phyloP scores from a whole-genome alignment of 2,888 invertebrate genomes.

The Agrochola litura region DNA sequence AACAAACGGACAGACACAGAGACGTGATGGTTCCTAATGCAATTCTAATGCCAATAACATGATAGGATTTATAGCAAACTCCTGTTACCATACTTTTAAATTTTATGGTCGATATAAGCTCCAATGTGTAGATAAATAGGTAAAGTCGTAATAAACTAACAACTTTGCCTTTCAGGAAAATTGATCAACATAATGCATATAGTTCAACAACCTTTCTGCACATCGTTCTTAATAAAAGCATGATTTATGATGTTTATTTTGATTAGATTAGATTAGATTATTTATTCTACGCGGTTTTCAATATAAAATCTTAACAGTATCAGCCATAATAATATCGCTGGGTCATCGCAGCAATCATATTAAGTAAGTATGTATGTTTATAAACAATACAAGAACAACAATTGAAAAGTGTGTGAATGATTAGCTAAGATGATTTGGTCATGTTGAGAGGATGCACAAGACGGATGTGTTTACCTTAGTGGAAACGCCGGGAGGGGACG shows the following conservation, averaged over 20 bases:
- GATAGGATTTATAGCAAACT: not conserved
- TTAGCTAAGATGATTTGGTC: not conserved
- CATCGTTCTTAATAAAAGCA: conserved; percentile 8
- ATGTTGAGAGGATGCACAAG: not conserved
- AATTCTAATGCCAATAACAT: no score
- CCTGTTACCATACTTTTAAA: not conserved
- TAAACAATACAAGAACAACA: conserved; percentile 9
- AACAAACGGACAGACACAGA: not conserved
- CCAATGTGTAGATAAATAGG: not conserved
- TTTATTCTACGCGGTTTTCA: not conserved
- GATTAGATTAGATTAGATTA: conserved; percentile 20
- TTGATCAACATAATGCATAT: not conserved
- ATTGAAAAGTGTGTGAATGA: not conserved
- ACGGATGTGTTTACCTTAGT: not conserved
- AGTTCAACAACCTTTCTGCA: conserved; percentile 23
- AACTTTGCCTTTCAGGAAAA: conserved; percentile 6
- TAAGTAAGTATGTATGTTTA: not conserved
- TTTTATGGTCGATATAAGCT: not conserved
- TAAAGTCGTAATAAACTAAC: not conserved
- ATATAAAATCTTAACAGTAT: conserved; percentile 11
- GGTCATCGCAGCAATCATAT: not conserved
- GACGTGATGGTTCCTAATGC: no score
- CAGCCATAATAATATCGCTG: not conserved
- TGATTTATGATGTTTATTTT: conserved; percentile 3
- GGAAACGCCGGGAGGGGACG: not conserved